A percentile compares a stretch with the other conserved stretches of the same genome.
phyloP scores from a whole-genome alignment of 2,888 invertebrate species.

The Hesperia comma region DNA sequence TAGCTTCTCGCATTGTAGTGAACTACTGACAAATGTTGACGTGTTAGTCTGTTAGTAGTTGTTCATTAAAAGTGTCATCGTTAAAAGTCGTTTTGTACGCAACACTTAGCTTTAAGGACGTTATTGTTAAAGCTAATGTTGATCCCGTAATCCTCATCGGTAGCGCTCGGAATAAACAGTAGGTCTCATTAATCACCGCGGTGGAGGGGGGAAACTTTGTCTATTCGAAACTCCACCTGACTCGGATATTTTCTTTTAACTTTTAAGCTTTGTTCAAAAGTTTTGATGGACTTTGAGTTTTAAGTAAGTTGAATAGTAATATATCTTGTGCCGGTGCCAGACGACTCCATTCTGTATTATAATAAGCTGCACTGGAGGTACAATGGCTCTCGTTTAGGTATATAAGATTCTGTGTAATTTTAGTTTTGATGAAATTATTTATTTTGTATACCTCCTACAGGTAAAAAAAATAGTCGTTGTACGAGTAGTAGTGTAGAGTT shows the following conservation, averaged over 20 bases:
- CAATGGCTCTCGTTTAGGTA: not conserved
- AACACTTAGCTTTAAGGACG: constrained; percentile 34
- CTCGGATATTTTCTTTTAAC: constrained; percentile 82
- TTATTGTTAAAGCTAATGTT: constrained; percentile 35
- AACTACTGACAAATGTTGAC: too few species aligned
- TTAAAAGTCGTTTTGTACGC: constrained; percentile 29
- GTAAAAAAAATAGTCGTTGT: too few species aligned
- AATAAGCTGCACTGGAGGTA: constrained; percentile 27
- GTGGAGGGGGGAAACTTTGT: constrained; percentile 67
- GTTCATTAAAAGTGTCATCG: constrained; percentile 19
- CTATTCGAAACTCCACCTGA: constrained; percentile 80
- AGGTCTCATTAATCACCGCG: constrained; percentile 76
- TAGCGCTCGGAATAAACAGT: constrained; percentile 71
- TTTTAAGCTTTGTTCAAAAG: constrained; percentile 81
- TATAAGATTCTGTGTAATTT: not conserved
- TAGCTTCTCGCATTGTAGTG: too few species aligned
- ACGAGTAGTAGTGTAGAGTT: too few species aligned
- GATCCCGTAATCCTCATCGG: constrained; percentile 66
- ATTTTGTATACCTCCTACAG: not conserved
- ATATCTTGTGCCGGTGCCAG: constrained; percentile 66
- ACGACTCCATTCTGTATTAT: constrained; percentile 49
- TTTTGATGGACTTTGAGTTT: constrained; percentile 82
- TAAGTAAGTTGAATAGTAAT: constrained; percentile 82
- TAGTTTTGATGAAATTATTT: not conserved
- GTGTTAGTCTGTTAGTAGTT: not conserved